Percentiles rank a stretch among this genome's conserved stretches.
These are phyloP conservation scores for Tetramorium parvispinum DNA, from an alignment of 1,140 invertebrate genomes.

Conservation along the genomic window DNA sequence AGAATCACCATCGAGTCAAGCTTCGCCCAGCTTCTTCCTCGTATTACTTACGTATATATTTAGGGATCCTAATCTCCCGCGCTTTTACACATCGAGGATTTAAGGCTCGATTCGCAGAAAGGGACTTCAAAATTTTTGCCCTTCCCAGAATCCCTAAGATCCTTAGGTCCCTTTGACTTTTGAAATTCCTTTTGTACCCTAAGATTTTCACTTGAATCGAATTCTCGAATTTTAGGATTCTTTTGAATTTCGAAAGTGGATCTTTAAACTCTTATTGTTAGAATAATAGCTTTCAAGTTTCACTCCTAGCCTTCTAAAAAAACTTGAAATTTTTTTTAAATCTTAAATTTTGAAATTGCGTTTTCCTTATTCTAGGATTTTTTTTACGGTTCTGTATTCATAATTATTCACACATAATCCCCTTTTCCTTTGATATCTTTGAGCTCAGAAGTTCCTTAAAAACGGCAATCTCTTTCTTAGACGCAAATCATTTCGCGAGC, in stretches of 20 bases:
- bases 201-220: neutral
- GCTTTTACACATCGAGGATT: neutral
- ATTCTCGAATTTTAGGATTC: neutral
- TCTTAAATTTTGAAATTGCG: neutral
- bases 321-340: neutral
- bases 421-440: neutral
- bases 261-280: no score
- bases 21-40: constrained; percentile 34
- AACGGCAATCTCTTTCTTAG: neutral
- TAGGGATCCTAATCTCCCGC: neutral
- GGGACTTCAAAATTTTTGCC: neutral
- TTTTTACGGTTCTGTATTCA: neutral
- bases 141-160: neutral
- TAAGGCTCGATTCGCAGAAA: neutral
- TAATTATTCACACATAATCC: neutral
- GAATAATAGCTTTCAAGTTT: no score
- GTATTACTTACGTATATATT: constrained; percentile 7
- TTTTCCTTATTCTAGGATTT: neutral
- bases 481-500: neutral
- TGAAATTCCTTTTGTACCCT: neutral
- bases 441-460: neutral
- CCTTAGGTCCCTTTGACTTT: neutral
- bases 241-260: neutral
- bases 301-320: neutral
- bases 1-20: constrained; percentile 47